phyloP scores from a whole-genome alignment of 2,113 vertebrate genomes.

The Jaculus jaculus region DNA sequence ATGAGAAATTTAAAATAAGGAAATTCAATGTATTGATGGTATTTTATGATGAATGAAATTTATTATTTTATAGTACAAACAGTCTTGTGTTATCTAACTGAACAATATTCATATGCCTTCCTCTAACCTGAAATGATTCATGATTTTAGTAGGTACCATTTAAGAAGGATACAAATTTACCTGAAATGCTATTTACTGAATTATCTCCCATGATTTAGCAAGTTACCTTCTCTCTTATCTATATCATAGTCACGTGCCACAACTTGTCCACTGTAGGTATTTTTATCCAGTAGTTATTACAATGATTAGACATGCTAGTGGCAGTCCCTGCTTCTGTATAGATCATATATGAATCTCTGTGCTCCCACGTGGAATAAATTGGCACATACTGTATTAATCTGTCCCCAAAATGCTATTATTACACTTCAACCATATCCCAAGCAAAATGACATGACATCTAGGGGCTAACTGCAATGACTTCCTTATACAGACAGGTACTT shows the following conservation, averaged over 20 bases:
- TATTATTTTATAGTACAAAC: conserved; percentile 30
- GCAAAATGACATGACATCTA: conserved; percentile 4
- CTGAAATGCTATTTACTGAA: conserved; percentile 7
- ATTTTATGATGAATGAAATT: conserved; percentile 14
- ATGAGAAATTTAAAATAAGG: conserved; percentile 32
- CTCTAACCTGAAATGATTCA: conserved; percentile 38
- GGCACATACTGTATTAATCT: neutral
- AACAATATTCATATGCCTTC: neutral
- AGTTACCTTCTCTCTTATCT: neutral
- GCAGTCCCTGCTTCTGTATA: neutral
- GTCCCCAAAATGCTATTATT: neutral
- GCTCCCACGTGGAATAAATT: neutral
- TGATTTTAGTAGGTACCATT: neutral
- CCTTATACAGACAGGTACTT: neutral
- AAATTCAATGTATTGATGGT: conserved; percentile 41
- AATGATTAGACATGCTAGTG: neutral
- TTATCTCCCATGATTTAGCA: neutral
- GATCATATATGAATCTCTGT: neutral
- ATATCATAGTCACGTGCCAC: neutral
- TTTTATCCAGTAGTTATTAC: neutral
- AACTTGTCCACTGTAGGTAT: neutral
- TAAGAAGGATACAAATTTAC: conserved; percentile 50
- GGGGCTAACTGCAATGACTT: neutral
- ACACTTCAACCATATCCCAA: conserved; percentile 16
- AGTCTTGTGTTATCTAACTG: neutral